phyloP scores from a whole-genome alignment of 53 echinoderm and acorn worm genomes.

The Henricia sp. region DNA sequence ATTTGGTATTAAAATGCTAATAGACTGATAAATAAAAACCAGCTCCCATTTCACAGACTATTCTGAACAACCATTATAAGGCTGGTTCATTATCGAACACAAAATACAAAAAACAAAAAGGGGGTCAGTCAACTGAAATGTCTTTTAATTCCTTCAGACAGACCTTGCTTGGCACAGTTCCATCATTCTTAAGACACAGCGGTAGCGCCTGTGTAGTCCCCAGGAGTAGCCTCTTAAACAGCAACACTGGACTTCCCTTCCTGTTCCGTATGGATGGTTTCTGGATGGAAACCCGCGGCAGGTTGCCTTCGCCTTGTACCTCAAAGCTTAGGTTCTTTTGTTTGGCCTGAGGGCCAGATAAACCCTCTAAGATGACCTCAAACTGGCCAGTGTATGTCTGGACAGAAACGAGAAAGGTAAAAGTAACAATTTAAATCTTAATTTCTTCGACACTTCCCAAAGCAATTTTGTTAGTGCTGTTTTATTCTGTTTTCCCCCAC shows the following conservation, averaged over 20 bases:
- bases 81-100: too few species aligned
- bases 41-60: too few species aligned
- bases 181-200: constrained; percentile 89
- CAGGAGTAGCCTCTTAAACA: constrained; percentile 84
- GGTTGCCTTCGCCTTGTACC: constrained; percentile 98
- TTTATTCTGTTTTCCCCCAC: too few species aligned
- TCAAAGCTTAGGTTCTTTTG: constrained; percentile 90
- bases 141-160: too few species aligned
- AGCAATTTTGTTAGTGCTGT: too few species aligned
- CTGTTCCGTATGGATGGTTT: constrained; percentile 94
- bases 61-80: too few species aligned
- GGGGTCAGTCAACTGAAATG: too few species aligned
- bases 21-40: too few species aligned
- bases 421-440: too few species aligned
- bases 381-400: constrained; percentile 94
- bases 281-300: constrained; percentile 78
- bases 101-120: too few species aligned
- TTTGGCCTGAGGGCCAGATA: constrained; percentile 86
- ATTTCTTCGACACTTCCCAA: too few species aligned
- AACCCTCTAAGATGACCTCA: constrained; percentile 90
- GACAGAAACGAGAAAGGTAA: background rate
- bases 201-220: constrained; percentile 86
- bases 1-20: too few species aligned
- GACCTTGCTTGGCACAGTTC: constrained; percentile 92
- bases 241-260: constrained; percentile 88